Conservation (phyloP, 2,797 vertebrate genomes). For the Syncerus caffer region DNA sequence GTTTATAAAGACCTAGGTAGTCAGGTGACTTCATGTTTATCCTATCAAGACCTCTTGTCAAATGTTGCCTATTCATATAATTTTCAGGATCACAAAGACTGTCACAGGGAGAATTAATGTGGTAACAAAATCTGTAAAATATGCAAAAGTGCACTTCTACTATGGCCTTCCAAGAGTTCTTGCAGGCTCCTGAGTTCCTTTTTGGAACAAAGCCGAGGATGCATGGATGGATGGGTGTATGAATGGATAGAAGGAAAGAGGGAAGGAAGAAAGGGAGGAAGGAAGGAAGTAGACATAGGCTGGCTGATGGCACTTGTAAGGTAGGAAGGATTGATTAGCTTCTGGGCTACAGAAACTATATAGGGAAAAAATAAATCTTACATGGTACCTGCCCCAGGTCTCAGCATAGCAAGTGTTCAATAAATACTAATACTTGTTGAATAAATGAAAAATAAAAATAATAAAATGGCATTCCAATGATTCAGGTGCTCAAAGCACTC, state of each 20-base stretch:
- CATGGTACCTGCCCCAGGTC: not conserved
- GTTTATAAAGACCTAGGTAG: not conserved
- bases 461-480: not conserved
- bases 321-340: not conserved
- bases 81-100: not conserved
- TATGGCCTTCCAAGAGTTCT: not conserved
- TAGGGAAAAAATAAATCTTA: not conserved
- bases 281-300: not conserved
- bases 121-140: not conserved
- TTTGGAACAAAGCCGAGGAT: not conserved
- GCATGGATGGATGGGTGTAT: not conserved
- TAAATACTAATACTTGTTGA: not conserved
- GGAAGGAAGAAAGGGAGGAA: not conserved
- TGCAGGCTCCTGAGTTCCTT: not conserved
- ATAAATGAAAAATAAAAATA: not conserved
- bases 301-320: not conserved
- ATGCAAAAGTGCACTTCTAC: not conserved
- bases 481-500: not conserved
- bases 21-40: not conserved
- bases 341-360: not conserved
- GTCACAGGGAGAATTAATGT: not conserved
- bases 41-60: not conserved
- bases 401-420: not conserved
- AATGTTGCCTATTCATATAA: not conserved
- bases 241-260: not conserved